Base-by-base conservation (phyloP, 2,113 vertebrate genomes). In the Axis porcinus region DNA sequence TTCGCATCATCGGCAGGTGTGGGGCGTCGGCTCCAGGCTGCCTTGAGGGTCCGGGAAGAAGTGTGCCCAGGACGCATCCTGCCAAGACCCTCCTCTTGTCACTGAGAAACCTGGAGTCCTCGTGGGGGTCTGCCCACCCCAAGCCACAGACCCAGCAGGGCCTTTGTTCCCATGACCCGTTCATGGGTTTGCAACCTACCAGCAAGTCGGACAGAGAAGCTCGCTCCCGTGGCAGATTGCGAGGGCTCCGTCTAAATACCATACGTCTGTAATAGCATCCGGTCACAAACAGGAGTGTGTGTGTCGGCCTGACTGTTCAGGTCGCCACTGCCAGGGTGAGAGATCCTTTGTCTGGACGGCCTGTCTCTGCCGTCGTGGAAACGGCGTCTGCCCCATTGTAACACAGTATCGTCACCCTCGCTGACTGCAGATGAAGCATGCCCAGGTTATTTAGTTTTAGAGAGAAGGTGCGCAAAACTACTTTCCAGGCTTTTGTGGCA, bases 321-420 rank as follows among this genome's bases (percentile, higher is more conserved):
- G 36, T 43, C 8, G 1, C 67, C 54, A 6, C n/a, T 40, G 70
- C 28, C 50, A 33, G 62, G 67, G 62, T 14, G 4, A 70, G 67
- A 40, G n/a, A 23, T 12, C n/a, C n/a, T 70, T 70, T 40, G n/a
- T 40, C 67, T 70, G n/a, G 10, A 28, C 1, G 9, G 7, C 36
- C 0, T 23, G 54, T 33, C 30, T 13, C 54, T 70, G 50, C 74
- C 2, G 0, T 30, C 6, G 0, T 3, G 23, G 27, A 16, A 43
- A 27, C 0, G 0, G 17, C 3, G 6, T 52, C 36, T 64, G 82
- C 82, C 28, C 12, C 19, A 2, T 10, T 28, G 0, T 25, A 2
- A 10, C 4, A 52, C 2, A 0, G 17, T 28, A 2, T 21, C 1
- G 0, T 30, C 7, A 0, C 27, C 30, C 16, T 10, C 27, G 0